These are phyloP conservation scores for Picathartes gymnocephalus DNA, from an alignment of 2,113 vertebrate genomes.

Conservation along the genomic window DNA sequence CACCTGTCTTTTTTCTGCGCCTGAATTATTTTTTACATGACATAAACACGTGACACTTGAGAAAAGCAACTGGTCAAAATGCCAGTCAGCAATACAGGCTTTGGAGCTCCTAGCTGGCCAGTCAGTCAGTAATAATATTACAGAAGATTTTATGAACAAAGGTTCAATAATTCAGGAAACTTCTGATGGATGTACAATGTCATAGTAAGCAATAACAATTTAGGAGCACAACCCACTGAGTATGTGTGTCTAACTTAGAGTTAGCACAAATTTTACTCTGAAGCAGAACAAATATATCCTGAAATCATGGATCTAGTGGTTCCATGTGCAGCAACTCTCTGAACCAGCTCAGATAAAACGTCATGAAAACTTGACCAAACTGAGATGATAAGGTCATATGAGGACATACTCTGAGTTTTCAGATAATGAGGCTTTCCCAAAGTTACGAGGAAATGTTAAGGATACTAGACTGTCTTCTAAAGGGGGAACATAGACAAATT, in stretches of 20 bases:
- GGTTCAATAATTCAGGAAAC: not conserved
- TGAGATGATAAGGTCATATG: not conserved
- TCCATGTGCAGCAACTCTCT: not conserved
- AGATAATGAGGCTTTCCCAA: not conserved
- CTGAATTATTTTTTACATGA: not conserved
- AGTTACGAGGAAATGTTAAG: not conserved
- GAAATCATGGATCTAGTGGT: not conserved
- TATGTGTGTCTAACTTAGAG: not conserved
- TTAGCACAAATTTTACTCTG: not conserved
- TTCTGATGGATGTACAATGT: not conserved
- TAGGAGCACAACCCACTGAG: not conserved
- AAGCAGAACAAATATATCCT: not conserved
- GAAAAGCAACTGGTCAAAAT: not conserved
- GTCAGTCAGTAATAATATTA: not conserved
- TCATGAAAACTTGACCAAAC: not conserved
- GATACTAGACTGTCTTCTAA: not conserved
- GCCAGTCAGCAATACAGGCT: not conserved
- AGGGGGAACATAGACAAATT: accelerated
- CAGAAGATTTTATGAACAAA: not conserved
- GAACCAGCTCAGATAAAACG: not conserved
- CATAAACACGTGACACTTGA: accelerated
- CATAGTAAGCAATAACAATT: not conserved
- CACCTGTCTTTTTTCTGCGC: not conserved
- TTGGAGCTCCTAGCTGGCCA: not conserved
- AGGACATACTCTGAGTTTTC: not conserved